Percentiles rank a stretch among this genome's conserved stretches.
phyloP scores from a whole-genome alignment of 2,888 invertebrate genomes.

The Harpalus rubripes region DNA sequence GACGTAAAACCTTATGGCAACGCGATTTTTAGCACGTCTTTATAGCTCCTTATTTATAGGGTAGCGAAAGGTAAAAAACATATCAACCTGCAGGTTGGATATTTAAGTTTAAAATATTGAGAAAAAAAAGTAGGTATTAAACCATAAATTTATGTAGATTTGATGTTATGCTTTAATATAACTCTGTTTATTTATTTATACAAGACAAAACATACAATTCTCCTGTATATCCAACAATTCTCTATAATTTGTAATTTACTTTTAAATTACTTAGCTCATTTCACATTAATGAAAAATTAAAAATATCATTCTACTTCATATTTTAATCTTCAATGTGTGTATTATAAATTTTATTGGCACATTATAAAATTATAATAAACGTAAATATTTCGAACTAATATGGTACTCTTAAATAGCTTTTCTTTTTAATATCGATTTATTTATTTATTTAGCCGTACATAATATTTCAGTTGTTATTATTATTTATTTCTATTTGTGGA shows the following conservation, averaged over 20 bases:
- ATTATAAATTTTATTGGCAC: not conserved
- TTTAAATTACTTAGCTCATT: not conserved
- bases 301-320: not conserved
- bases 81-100: too few relatives aligned
- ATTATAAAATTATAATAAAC: not conserved
- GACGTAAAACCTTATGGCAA: too few relatives aligned
- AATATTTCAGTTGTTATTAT: constrained; percentile 9
- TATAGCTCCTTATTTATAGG: too few relatives aligned
- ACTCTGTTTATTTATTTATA: too few relatives aligned
- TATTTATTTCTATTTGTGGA: constrained; percentile 35
- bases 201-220: too few relatives aligned
- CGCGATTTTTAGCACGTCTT: too few relatives aligned
- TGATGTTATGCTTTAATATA: too few relatives aligned
- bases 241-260: not conserved
- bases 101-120: too few relatives aligned
- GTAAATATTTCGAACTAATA: not conserved
- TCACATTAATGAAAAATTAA: not conserved
- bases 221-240: not conserved
- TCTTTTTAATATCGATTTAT: not conserved
- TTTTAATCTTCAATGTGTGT: not conserved
- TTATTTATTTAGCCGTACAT: not conserved
- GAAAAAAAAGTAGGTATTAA: too few relatives aligned
- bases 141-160: too few relatives aligned
- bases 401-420: not conserved
- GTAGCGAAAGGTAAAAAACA: too few relatives aligned